Base-by-base conservation (phyloP, 1,140 invertebrate species). In the Scaptomyza graminum region DNA sequence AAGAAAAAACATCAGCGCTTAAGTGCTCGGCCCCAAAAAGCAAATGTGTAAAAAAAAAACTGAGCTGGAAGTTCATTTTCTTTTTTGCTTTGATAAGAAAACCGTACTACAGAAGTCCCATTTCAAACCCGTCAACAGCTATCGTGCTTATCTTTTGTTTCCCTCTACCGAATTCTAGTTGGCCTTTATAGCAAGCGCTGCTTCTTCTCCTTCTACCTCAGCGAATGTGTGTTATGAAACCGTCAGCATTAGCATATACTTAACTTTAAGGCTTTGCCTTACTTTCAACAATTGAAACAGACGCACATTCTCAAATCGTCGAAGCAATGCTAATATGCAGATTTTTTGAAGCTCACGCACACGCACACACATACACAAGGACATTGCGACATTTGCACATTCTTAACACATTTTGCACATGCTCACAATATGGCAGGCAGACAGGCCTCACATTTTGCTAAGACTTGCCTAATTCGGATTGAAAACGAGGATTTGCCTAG, bases 401-500 rank as follows among this genome's bases (percentile, higher is more conserved):
- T 62, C 49, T 22, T 22, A 39, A 61, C 31, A 39, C 50, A 37
- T 37, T 61, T 39, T 52, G 41, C 49, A 54, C 28, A 68, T 60
- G 50, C 34, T 43, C 31, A 39, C 28, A 22, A 22, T 22, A 22
- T 22, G 18, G 18, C 18, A 22, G 18, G 18, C 1, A 22, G 57
- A 43, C 18, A 16, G n/a, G 28, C 37, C 50, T 55, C 49, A 50
- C 13, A 44, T 47, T 69, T 28, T 22, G 43, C 52, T 51, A 61
- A 61, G 70, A 25, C 43, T 5, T 11, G 62, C 22, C 60, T 64
- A 56, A 69, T 74, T 70, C 66, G 76, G 63, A 59, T 52, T 41
- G 71, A 55, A 74, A 76, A 74, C 69, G 50, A 34, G 70, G 71
- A 68, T 63, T 68, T 74, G 43, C 47, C 12, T 2, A 16, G 56